These are phyloP conservation scores for Philereme vetulata DNA, from an alignment of 2,888 invertebrate species.

Conservation along the genomic window DNA sequence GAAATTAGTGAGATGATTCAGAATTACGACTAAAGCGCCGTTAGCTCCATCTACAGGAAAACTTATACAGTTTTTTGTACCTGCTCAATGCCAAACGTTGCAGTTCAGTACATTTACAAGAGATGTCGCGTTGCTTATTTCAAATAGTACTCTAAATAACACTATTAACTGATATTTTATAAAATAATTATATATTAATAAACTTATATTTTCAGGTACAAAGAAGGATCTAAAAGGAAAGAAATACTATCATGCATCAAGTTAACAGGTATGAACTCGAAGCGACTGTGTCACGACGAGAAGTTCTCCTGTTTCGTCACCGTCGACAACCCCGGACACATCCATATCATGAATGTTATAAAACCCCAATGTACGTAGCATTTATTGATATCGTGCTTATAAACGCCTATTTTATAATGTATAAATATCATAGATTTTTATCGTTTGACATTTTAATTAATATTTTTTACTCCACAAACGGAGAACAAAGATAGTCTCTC, in stretches of 20 bases:
- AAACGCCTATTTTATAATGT: not conserved
- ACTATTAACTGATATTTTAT: no score
- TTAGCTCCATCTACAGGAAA: no score
- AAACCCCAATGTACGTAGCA: constrained; percentile 51
- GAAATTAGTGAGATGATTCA: no score
- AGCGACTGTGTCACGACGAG: constrained; percentile 68
- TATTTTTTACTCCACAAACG: no score
- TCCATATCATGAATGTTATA: constrained; percentile 84
- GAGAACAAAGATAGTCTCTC: constrained; percentile 2
- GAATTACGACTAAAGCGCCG: no score
- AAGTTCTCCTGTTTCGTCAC: constrained; percentile 84
- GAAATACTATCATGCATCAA: constrained; percentile 78
- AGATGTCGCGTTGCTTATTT: no score
- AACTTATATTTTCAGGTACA: constrained; percentile 58
- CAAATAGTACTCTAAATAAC: no score
- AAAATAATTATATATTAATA: no score
- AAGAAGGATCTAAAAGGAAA: constrained; percentile 69
- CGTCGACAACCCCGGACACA: constrained; percentile 84
- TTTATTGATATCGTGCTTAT: no score
- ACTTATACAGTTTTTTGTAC: no score
- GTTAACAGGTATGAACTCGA: constrained; percentile 72
- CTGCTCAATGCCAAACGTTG: no score
- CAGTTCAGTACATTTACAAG: no score
- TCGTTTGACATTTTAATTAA: constrained; percentile 3
- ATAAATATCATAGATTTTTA: constrained; percentile 1